Conservation (phyloP, 2,797 vertebrate species). For the Manis javanica region DNA sequence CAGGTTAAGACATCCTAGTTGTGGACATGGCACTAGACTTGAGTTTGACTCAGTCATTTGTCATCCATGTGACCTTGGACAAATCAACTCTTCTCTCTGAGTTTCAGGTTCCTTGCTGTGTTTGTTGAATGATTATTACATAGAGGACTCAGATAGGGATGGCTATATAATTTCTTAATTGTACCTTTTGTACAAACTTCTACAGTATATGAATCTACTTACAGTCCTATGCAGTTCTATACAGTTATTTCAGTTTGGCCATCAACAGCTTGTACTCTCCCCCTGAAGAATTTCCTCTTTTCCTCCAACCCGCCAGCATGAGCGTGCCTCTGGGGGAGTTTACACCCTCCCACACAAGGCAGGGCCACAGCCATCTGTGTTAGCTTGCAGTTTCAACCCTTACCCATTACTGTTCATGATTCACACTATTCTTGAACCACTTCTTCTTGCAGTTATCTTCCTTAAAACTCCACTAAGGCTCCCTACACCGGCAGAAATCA, state of each 20-base stretch:
- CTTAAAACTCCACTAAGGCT: background rate
- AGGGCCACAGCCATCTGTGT: background rate
- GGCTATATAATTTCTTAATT: background rate
- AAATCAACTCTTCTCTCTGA: background rate
- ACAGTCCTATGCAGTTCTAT: background rate
- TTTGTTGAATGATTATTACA: background rate
- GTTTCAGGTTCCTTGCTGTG: conserved; percentile 3
- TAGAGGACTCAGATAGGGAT: background rate
- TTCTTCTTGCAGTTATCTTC: background rate
- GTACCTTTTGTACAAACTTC: background rate
- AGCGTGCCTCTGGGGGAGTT: background rate
- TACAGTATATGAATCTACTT: background rate
- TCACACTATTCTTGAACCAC: background rate
- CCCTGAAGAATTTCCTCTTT: background rate
- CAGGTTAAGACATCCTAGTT: background rate
- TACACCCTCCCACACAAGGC: background rate
- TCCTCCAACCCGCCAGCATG: background rate
- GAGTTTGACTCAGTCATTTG: background rate
- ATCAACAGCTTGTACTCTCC: background rate
- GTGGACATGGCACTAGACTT: background rate
- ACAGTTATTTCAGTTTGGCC: background rate
- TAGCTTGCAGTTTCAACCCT: background rate
- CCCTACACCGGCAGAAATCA: background rate
- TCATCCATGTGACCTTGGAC: background rate
- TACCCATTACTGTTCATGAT: background rate